A percentile compares a stretch with the other conserved stretches of the same genome.
Conservation (phyloP, 1,140 invertebrate genomes). For the Lucilia sericata region DNA sequence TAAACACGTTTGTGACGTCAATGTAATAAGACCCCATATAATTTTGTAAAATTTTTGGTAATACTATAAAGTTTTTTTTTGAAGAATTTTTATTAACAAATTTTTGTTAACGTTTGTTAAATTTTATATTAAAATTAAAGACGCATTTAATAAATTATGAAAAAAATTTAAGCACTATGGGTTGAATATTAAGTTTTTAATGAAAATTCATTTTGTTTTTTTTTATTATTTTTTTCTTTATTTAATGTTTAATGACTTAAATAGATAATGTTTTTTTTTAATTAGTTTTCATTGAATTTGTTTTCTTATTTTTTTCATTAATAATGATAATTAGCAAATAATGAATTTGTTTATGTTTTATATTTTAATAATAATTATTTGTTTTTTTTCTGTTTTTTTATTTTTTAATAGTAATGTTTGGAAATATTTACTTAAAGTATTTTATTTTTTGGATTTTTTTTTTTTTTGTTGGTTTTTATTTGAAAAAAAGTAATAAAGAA, state of each 20-base stretch:
- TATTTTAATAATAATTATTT: conserved; percentile 20
- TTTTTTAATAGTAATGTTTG: conserved; percentile 7
- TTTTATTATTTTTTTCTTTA: conserved; percentile 30
- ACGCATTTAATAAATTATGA: too few relatives aligned
- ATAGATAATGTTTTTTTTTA: conserved; percentile 37
- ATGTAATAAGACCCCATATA: too few relatives aligned
- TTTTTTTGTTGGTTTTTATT: not conserved
- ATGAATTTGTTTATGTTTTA: conserved; percentile 25
- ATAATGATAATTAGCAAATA: conserved; percentile 45
- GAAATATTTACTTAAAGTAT: conserved; percentile 35
- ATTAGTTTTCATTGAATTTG: conserved; percentile 31
- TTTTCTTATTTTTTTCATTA: conserved; percentile 26
- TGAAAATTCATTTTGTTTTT: not conserved
- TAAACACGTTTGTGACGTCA: too few relatives aligned
- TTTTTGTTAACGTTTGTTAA: too few relatives aligned
- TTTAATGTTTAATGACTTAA: conserved; percentile 42
- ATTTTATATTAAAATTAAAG: too few relatives aligned
- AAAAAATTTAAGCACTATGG: too few relatives aligned
- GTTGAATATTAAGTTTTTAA: not conserved
- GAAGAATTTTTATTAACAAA: too few relatives aligned
- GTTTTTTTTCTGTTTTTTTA: not conserved
- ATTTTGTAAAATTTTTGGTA: too few relatives aligned
- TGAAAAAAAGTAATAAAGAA: not conserved
- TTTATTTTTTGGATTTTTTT: not conserved
- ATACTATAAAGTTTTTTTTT: too few relatives aligned